Evolutionary conservation across 2,888 invertebrate genomes (phyloP), one percentile per base, ranked within the genome.

Genomic region (Ecliptopera silaceata): DNA sequence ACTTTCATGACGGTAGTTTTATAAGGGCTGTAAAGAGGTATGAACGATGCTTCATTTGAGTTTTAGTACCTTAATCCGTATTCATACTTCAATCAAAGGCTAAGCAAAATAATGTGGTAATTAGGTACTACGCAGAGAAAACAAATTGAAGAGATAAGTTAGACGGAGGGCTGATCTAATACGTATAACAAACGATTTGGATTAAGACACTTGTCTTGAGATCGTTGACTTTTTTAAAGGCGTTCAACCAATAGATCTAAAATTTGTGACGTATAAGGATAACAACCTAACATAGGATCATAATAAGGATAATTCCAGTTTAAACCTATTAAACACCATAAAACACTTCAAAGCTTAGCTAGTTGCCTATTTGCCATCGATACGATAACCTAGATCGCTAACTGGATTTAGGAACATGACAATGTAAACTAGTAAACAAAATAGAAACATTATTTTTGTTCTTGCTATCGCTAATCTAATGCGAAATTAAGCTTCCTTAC

Each of bases 1-100:
- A 62, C 56, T 59, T 62, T 64, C 60, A 59, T 59, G 60, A 38
- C 60, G 51, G 62, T 64, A 64, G 65, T 66, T 64, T 60, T 60
- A 64, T 62, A 65, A 59, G 65, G 63, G 58, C 58, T 60, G 59
- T 61, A 52, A 59, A 65, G 53, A 46, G 46, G 59, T 52, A 61
- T 59, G 59, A 61, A 56, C 43, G 59, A 61, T 61, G 36, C 53
- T 54, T 65, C 63, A 60, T 61, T 61, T 44, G 48, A 58, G 53
- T 58, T 56, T 48, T 44, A 43, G 47, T 17, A 51, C 38, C 39
- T 44, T 6, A 38, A 31, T 49, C 22, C 8, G 13, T 26, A 39
- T n/a, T 39, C 39, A 11, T n/a, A 18, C 26, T 26, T 26, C 26
- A n/a, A 11, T 39, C 39, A 15, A 36, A 34, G 34, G 4, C 2